Evolutionary conservation across 2,888 invertebrate species (phyloP).

Genomic region (Cephus pygmeus): DNA sequence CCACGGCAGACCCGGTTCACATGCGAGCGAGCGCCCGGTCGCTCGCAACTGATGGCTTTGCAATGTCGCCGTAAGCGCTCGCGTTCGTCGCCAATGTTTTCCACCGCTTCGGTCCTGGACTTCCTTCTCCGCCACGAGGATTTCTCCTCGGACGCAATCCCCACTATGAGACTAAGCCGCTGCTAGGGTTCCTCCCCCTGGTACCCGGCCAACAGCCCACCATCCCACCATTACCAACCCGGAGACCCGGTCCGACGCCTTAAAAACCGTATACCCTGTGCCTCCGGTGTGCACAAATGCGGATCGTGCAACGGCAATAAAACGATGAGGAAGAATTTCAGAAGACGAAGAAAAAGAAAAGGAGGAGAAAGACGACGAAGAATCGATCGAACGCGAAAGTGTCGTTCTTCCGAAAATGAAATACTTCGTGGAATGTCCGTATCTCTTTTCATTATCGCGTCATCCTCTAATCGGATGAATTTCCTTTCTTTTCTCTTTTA

Average conservation of each 20-base stretch:
- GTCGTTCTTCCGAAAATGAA: neutral
- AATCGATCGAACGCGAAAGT: neutral
- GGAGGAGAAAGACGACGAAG: neutral
- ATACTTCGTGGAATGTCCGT: neutral
- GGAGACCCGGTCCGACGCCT: neutral
- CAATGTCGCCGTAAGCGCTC: slow-evolving; percentile 1
- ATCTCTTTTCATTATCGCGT: neutral
- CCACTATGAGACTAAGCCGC: slow-evolving; percentile 4
- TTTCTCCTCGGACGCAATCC: slow-evolving; percentile 12
- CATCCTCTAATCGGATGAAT: neutral
- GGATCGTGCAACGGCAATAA: neutral
- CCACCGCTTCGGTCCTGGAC: slow-evolving; percentile 10
- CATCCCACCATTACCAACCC: slow-evolving; percentile 1
- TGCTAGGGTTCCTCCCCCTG: neutral
- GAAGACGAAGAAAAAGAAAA: neutral
- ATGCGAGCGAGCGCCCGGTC: slow-evolving; percentile 8
- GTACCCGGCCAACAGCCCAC: neutral
- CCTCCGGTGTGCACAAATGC: neutral
- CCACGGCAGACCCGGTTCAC: slow-evolving; percentile 25
- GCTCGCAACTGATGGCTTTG: neutral
- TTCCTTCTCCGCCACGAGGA: slow-evolving; percentile 3
- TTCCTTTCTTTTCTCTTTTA: neutral
- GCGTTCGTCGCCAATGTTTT: slow-evolving; percentile 1
- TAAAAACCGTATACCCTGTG: neutral
- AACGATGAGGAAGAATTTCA: neutral